These are phyloP conservation scores for Holcopasites calliopsidis DNA, from an alignment of 1,140 invertebrate species.

Conservation along the genomic window DNA sequence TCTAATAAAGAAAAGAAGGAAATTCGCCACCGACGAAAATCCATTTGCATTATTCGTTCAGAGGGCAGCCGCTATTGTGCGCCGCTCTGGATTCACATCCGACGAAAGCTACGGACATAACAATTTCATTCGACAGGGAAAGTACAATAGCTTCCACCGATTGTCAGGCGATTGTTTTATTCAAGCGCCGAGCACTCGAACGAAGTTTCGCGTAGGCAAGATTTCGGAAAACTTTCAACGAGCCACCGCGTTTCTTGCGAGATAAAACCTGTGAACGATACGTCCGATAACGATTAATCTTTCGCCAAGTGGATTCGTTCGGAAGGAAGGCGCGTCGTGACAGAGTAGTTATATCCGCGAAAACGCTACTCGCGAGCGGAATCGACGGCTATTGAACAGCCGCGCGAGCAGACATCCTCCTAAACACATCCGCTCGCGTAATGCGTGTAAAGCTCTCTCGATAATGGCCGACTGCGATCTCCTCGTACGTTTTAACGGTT, in stretches of 20 bases:
- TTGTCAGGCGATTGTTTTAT: no score
- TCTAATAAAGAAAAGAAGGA: no score
- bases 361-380: neutral
- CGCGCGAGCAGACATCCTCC: no score
- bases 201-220: neutral
- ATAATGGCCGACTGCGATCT: neutral
- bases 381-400: neutral
- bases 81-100: slow-evolving; percentile 6
- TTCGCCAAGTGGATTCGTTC: neutral
- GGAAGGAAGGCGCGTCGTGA: no score
- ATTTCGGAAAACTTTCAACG: slow-evolving; percentile 17
- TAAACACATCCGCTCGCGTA: no score
- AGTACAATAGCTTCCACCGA: no score
- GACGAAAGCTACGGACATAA: neutral
- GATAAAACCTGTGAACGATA: slow-evolving; percentile 6
- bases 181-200: no score
- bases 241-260: neutral
- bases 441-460: neutral
- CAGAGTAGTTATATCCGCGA: neutral
- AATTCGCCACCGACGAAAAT: slow-evolving; percentile 8
- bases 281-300: slow-evolving; percentile 27
- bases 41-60: slow-evolving; percentile 9
- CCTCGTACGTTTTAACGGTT: neutral
- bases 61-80: neutral
- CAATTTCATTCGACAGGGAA: slow-evolving; percentile 19